phyloP scores from a whole-genome alignment of 2,888 invertebrate genomes.

The Catocala sponsa region DNA sequence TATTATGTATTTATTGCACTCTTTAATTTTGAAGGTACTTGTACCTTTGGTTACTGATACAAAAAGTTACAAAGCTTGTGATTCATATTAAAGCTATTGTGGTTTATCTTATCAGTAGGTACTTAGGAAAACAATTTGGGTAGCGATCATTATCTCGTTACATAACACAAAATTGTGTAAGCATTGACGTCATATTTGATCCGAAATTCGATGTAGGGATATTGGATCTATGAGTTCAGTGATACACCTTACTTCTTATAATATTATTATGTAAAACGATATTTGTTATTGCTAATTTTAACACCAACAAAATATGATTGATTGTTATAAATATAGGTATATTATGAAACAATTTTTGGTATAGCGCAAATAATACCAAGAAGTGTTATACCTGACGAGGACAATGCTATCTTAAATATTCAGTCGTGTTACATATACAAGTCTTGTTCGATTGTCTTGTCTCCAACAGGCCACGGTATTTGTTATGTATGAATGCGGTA shows the following conservation, averaged over 20 bases:
- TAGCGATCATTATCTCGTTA: slow-evolving; percentile 45
- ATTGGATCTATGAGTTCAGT: no score
- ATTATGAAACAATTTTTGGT: slow-evolving; percentile 9
- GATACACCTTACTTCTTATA: no score
- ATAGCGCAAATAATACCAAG: slow-evolving; percentile 12
- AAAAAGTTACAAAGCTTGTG: not conserved
- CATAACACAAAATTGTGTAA: slow-evolving; percentile 50
- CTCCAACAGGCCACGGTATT: slow-evolving; percentile 68
- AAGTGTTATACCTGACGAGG: slow-evolving; percentile 17
- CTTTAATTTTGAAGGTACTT: no score
- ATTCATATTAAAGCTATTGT: slow-evolving; percentile 25
- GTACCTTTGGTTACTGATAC: no score
- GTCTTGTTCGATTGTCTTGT: slow-evolving; percentile 73
- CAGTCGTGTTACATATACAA: slow-evolving; percentile 68
- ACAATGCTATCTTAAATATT: slow-evolving; percentile 60
- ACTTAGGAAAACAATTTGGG: slow-evolving; percentile 41
- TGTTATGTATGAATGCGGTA: slow-evolving; percentile 75
- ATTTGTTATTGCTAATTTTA: not conserved
- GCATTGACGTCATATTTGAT: slow-evolving; percentile 56
- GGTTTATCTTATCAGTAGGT: slow-evolving; percentile 39
- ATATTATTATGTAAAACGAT: no score
- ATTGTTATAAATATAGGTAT: not conserved
- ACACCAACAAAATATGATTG: not conserved
- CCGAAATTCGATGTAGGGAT: slow-evolving; percentile 23
- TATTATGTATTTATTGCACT: no score